Conservation (phyloP, 2,113 vertebrate genomes). For the Ptilorrhoa leucosticta region DNA sequence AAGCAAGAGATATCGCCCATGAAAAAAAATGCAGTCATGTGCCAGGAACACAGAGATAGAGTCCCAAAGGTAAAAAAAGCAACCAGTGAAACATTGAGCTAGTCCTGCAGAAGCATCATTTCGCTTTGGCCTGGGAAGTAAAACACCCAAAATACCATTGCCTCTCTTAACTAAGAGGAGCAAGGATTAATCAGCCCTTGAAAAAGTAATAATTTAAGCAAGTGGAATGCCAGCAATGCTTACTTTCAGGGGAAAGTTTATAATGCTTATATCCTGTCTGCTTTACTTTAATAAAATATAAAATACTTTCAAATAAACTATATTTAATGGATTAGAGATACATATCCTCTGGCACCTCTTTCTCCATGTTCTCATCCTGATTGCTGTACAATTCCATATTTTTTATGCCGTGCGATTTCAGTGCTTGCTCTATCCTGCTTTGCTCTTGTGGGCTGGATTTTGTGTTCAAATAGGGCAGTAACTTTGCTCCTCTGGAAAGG, state of each 20-base stretch:
- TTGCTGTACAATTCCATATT: slow-evolving; percentile 27
- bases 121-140: slow-evolving; percentile 29
- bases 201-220: slow-evolving; percentile 62
- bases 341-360: slow-evolving; percentile 42
- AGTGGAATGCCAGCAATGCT: slow-evolving; percentile 67
- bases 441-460: neutral
- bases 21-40: neutral
- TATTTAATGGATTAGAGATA: slow-evolving; percentile 63
- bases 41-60: neutral
- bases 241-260: slow-evolving; percentile 69
- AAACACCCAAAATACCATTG: slow-evolving; percentile 23
- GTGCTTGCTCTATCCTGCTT: neutral
- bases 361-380: slow-evolving; percentile 44
- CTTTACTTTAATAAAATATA: slow-evolving; percentile 72
- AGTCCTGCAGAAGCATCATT: neutral
- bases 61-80: neutral
- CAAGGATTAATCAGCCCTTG: slow-evolving; percentile 46
- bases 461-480: neutral
- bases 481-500: neutral
- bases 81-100: neutral
- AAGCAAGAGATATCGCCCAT: neutral
- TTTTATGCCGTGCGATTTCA: slow-evolving; percentile 2
- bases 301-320: slow-evolving; percentile 75
- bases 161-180: slow-evolving; percentile 46
- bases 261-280: slow-evolving; percentile 72